Evolutionary conservation across 2,888 invertebrate species (phyloP).

Genomic region (Actias luna): DNA sequence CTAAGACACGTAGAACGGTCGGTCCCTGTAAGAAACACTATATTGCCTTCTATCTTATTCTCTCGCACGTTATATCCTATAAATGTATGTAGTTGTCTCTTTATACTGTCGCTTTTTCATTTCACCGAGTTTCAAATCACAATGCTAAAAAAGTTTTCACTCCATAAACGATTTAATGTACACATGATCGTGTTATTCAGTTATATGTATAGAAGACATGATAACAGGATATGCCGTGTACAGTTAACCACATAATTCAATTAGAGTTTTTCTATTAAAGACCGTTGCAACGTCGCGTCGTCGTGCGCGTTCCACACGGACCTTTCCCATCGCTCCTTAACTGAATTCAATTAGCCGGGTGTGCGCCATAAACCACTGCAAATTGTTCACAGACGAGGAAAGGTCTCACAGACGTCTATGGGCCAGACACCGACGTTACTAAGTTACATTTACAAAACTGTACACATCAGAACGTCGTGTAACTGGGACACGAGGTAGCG

Average conservation of each 20-base stretch:
- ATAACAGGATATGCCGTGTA: background rate
- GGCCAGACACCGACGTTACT: background rate
- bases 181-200: no score
- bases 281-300: background rate
- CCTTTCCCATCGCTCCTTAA: slow-evolving; percentile 29
- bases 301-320: background rate
- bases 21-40: no score
- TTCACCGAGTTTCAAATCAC: no score
- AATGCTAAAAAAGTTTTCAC: no score
- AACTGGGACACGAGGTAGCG: background rate
- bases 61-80: no score
- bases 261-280: background rate
- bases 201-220: background rate
- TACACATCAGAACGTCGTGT: background rate
- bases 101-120: no score
- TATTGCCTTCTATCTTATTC: no score
- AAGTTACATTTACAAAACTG: background rate
- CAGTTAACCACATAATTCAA: background rate
- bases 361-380: slow-evolving; percentile 28
- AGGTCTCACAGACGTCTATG: slow-evolving; percentile 36
- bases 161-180: no score
- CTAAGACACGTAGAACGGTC: no score
- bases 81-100: no score
- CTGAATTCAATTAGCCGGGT: slow-evolving; percentile 44
- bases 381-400: slow-evolving; percentile 45